Conservation (phyloP, 2,113 vertebrate genomes). For the Colossoma macropomum region DNA sequence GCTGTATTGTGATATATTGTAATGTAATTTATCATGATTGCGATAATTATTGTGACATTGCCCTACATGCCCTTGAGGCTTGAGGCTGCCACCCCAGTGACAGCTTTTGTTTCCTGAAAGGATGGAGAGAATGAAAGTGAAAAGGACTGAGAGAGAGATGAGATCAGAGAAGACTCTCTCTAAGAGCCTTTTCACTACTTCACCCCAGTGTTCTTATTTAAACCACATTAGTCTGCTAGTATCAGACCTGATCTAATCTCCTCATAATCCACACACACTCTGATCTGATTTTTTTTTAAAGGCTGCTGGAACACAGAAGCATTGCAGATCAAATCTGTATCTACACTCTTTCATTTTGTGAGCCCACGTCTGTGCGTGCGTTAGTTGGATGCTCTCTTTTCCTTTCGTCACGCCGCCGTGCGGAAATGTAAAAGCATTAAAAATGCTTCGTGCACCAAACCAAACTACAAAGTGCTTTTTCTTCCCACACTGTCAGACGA, state of each 20-base stretch:
- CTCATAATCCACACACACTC: constrained; percentile 21
- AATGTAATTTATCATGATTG: no score
- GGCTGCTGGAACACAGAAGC: constrained; percentile 16
- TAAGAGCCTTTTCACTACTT: constrained; percentile 29
- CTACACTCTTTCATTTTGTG: not conserved
- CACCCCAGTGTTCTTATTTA: constrained; percentile 38
- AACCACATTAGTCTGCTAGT: constrained; percentile 28
- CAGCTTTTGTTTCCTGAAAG: no score
- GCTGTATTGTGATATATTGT: no score
- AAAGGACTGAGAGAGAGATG: constrained; percentile 26
- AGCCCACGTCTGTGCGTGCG: not conserved
- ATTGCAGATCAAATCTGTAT: not conserved
- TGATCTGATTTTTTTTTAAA: not conserved
- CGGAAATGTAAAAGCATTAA: constrained; percentile 10
- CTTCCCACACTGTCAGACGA: constrained; percentile 34
- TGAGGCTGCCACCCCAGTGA: no score
- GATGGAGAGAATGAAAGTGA: not conserved
- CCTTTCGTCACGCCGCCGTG: not conserved
- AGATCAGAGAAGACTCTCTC: constrained; percentile 42
- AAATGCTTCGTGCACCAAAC: not conserved
- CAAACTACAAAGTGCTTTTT: constrained; percentile 35
- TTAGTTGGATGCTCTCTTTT: not conserved
- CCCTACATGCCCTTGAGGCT: no score
- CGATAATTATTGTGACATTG: no score
- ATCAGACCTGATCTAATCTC: constrained; percentile 19